These are phyloP conservation scores for Aphelinus atriplicis DNA, from an alignment of 1,140 invertebrate species.

Conservation along the genomic window DNA sequence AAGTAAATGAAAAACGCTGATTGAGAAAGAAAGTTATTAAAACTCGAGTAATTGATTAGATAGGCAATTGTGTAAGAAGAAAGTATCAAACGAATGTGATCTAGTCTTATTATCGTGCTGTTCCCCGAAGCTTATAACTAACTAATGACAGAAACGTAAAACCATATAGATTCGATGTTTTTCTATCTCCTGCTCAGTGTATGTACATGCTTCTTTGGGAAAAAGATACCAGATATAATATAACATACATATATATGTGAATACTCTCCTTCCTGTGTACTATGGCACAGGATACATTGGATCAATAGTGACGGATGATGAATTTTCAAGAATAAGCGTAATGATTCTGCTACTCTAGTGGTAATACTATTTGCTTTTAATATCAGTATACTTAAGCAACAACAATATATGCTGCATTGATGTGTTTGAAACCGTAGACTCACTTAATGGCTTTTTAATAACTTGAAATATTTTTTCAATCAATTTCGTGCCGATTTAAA, in stretches of 20 bases:
- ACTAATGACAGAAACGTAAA: background rate
- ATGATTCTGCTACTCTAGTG: background rate
- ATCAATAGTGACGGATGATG: conserved; percentile 12
- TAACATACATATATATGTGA: conserved; percentile 1
- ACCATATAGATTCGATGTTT: conserved; percentile 49
- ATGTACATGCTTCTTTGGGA: conserved; percentile 35
- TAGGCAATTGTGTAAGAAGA: too few species aligned
- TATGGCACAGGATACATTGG: background rate
- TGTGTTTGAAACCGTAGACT: conserved; percentile 19
- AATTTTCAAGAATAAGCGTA: background rate
- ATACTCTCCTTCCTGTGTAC: too few species aligned
- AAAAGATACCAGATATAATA: conserved; percentile 28
- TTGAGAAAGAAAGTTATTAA: conserved; percentile 30
- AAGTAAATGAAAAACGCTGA: conserved; percentile 24
- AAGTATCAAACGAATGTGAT: too few species aligned
- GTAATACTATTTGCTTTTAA: conserved; percentile 2
- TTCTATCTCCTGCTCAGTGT: conserved; percentile 31
- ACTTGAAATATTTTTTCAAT: background rate
- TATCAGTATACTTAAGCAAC: conserved; percentile 15
- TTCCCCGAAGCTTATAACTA: background rate
- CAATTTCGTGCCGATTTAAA: too few species aligned
- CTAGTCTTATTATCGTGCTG: too few species aligned
- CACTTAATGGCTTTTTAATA: conserved; percentile 22
- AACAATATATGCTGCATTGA: conserved; percentile 13
- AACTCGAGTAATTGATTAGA: conserved; percentile 48